Conservation (phyloP, 1,140 invertebrate species). For the Bactericera cockerelli region DNA sequence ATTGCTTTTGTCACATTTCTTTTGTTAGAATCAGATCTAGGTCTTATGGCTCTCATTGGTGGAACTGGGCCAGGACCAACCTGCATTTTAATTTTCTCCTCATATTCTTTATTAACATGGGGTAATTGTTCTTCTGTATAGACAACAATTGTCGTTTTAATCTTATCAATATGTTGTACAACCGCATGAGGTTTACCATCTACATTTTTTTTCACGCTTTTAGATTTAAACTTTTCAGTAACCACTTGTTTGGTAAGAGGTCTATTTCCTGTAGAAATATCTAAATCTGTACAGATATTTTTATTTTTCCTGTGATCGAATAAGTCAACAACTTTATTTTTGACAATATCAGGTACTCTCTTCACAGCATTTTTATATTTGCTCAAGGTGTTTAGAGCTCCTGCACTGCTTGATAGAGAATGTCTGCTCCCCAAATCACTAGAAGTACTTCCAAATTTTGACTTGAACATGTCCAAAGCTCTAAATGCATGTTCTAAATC, state of each 20-base stretch:
- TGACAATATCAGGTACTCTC: neutral
- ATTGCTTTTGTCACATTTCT: too few relatives aligned
- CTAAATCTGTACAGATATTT: neutral
- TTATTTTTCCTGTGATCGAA: neutral
- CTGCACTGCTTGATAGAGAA: neutral
- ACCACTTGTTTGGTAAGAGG: neutral
- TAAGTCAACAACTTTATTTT: neutral
- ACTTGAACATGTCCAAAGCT: neutral
- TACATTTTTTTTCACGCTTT: neutral
- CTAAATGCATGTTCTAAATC: neutral
- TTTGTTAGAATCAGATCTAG: too few relatives aligned
- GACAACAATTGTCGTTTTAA: neutral
- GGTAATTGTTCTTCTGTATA: neutral
- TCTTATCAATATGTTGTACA: neutral
- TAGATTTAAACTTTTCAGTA: conserved; percentile 1
- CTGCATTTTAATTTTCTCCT: neutral
- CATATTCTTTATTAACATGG: neutral
- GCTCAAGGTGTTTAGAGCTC: neutral
- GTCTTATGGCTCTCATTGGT: too few relatives aligned
- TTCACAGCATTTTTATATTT: conserved; percentile 7
- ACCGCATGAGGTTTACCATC: neutral
- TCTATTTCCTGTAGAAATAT: neutral
- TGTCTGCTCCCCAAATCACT: too few relatives aligned
- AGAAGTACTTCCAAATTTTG: neutral
- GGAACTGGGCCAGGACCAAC: too few relatives aligned